Evolutionary conservation across 2,113 vertebrate genomes (phyloP).

Genomic region (Romanogobio albipinnatus): DNA sequence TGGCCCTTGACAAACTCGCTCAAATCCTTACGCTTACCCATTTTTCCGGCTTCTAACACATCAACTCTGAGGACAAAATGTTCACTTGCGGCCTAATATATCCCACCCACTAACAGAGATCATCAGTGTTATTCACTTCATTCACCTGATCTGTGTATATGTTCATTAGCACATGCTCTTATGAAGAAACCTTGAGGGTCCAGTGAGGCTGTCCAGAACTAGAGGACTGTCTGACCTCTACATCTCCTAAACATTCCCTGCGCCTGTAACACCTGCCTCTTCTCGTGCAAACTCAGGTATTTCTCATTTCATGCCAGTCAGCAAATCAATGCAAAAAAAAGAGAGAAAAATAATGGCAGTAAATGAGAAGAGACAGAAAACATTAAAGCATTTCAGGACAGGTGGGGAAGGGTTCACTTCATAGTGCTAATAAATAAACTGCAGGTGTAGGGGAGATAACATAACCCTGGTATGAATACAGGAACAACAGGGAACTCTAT

Average conservation of each 20-base stretch:
- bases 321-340: slow-evolving; percentile 77
- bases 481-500: too few relatives aligned
- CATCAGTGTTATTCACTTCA: too few relatives aligned
- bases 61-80: too few relatives aligned
- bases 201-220: neutral
- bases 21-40: too few relatives aligned
- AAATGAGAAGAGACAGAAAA: slow-evolving; percentile 11
- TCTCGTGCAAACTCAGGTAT: slow-evolving; percentile 73
- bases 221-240: slow-evolving; percentile 11
- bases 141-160: neutral
- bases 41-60: too few relatives aligned
- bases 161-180: neutral
- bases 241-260: slow-evolving; percentile 25
- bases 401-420: neutral
- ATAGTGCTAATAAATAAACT: neutral
- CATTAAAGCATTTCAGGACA: neutral
- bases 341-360: slow-evolving; percentile 52
- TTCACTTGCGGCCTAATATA: too few relatives aligned
- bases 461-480: neutral
- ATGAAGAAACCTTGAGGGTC: neutral
- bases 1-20: too few relatives aligned
- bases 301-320: slow-evolving; percentile 77
- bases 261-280: slow-evolving; percentile 24
- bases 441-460: neutral
- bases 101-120: too few relatives aligned